phyloP scores from a whole-genome alignment of 2,113 vertebrate genomes.

The Gambusia affinis region DNA sequence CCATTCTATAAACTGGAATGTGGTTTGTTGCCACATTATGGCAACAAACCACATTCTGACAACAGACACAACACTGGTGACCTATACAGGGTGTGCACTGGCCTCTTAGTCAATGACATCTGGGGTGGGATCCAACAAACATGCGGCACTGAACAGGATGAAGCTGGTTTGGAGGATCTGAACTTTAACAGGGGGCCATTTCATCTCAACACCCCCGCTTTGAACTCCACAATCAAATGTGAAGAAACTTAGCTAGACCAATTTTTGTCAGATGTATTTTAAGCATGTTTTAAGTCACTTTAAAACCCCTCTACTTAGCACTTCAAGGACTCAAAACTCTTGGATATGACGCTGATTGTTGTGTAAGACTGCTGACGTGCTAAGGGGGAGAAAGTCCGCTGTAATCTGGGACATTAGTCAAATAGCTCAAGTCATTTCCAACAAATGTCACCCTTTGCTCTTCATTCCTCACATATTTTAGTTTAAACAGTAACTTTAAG shows the following conservation, averaged over 20 bases:
- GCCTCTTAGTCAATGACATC: background rate
- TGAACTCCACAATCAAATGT: background rate
- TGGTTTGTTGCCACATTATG: too few species aligned
- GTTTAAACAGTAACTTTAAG: slow-evolving; percentile 9
- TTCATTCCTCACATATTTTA: slow-evolving; percentile 6
- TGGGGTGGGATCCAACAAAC: background rate
- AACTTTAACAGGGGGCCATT: background rate
- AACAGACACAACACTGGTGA: background rate
- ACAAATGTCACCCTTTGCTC: background rate
- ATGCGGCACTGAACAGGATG: background rate
- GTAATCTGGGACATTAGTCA: slow-evolving; percentile 27
- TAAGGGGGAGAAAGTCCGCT: slow-evolving; percentile 39
- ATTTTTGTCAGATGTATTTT: too few species aligned
- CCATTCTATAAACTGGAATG: too few species aligned
- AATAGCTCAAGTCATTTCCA: slow-evolving; percentile 9
- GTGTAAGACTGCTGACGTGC: slow-evolving; percentile 53
- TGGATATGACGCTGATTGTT: slow-evolving; percentile 29
- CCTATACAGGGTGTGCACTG: background rate
- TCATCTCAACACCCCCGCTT: background rate
- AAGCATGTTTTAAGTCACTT: background rate
- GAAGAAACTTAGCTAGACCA: background rate
- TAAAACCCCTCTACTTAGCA: slow-evolving; percentile 1
- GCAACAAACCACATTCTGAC: background rate
- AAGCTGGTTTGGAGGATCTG: background rate
- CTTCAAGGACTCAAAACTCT: slow-evolving; percentile 18